Evolutionary conservation across 2,888 invertebrate species (phyloP).

Genomic region (Halictus quadricinctus): DNA sequence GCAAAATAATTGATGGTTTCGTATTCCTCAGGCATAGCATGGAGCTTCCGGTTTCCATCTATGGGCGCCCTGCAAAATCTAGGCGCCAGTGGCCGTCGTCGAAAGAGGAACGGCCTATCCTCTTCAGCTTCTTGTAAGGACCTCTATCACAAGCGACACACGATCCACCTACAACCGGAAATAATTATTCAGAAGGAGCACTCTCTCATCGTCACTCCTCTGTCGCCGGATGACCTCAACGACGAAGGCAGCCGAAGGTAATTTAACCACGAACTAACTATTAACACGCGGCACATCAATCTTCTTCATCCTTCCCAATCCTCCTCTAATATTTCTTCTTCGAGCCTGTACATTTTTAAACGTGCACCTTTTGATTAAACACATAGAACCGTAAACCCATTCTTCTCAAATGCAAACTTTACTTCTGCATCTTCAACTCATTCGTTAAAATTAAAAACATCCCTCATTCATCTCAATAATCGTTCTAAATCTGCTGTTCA

Average conservation of each 20-base stretch:
- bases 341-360: not conserved
- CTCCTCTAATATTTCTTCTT: not conserved
- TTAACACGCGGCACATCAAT: not conserved
- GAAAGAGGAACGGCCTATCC: constrained; percentile 69
- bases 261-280: not conserved
- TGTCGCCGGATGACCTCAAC: constrained; percentile 66
- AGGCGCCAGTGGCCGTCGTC: constrained; percentile 74
- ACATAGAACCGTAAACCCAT: no score
- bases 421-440: no score
- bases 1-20: not conserved
- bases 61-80: constrained; percentile 76
- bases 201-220: constrained; percentile 72
- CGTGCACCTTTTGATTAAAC: no score
- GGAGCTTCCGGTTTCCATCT: constrained; percentile 79
- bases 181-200: constrained; percentile 73
- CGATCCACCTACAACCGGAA: constrained; percentile 75
- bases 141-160: constrained; percentile 73
- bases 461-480: no score
- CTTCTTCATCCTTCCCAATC: not conserved
- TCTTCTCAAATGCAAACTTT: no score
- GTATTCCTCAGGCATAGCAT: constrained; percentile 75
- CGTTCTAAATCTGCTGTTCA: no score
- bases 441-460: no score
- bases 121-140: constrained; percentile 71
- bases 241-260: constrained; percentile 52